These are phyloP conservation scores for Eurystomus glaucurus DNA, from an alignment of 2,797 vertebrate genomes.

Conservation along the genomic window DNA sequence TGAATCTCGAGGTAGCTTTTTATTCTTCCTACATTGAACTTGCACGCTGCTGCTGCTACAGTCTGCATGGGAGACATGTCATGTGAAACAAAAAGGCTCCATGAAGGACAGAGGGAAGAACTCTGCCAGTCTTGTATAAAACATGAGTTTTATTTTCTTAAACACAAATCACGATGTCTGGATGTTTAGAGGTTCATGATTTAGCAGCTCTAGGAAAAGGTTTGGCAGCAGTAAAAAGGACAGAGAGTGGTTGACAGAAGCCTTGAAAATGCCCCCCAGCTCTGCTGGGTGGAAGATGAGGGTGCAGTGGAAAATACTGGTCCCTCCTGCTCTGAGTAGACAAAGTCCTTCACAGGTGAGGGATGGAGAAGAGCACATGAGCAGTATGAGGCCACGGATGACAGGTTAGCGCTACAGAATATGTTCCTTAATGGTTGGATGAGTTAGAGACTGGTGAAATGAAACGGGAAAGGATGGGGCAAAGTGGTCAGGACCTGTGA, in stretches of 20 bases:
- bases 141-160: conserved; percentile 75
- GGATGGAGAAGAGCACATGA: not conserved
- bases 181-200: conserved; percentile 59
- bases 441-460: not conserved
- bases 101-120: conserved; percentile 56
- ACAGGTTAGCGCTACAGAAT: not conserved
- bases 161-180: conserved; percentile 54
- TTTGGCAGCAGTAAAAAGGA: conserved; percentile 42
- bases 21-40: conserved; percentile 33
- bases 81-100: conserved; percentile 35
- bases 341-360: conserved; percentile 48
- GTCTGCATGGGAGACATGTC: not conserved
- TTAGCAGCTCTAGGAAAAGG: conserved; percentile 55
- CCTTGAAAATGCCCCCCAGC: not conserved
- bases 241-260: not conserved
- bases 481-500: not conserved
- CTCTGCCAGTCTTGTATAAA: conserved; percentile 70
- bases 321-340: not conserved
- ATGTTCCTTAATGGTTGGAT: not conserved
- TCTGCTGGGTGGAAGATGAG: not conserved
- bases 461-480: not conserved
- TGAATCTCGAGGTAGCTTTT: conserved; percentile 75
- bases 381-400: not conserved
- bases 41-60: not conserved
- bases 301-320: not conserved